Evolutionary conservation across 2,797 vertebrate genomes (phyloP), one percentile per base, ranked within the genome.

Genomic region (Tapirus indicus): DNA sequence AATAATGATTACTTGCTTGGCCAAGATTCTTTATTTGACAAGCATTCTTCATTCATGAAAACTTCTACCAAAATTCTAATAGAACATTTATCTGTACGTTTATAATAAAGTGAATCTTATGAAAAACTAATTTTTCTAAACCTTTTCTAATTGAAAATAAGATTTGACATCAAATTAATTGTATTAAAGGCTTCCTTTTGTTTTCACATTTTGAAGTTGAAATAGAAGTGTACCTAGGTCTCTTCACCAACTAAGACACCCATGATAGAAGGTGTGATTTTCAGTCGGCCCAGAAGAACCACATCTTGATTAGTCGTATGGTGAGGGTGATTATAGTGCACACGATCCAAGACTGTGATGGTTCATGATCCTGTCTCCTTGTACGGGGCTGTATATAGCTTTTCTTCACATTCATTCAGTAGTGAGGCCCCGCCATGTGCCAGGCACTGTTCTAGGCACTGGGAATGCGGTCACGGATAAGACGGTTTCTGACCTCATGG

Each of bases 271-370:
- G 23, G 21, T 52, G 0, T 3, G 71, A 1, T 21, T 72, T 90
- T 17, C 14, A 16, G 0, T 47, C 6, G 2, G 60, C 16, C 44
- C 52, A 0, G 13, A 56, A 27, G 78, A 20, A 7, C 20, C 29
- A 5, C 3, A 0, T 60, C 62, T n/a, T 27, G 2, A 7, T 49
- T 16, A 18, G 16, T 52, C 1, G 0, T 27, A 8, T 25, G 41
- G 12, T 21, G 32, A 52, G 44, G 35, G 64, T 1, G 18, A 21
- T 16, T 29, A 6, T 5, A 20, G 44, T 29, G 35, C 44, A 52
- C 58, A 4, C 25, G 18, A 44, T 35, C 68, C 80, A 58, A 54
- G 52, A 16, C 27, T 0, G 7, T 11, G 38, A 17, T 66, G 38
- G 41, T 47, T 41, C 9, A 0, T 5, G 32, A 23, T 41, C 21